Percentiles rank a stretch among this genome's conserved stretches.
Evolutionary conservation across 2,113 vertebrate species (phyloP).

Genomic region (Acrocephalus arundinaceus): DNA sequence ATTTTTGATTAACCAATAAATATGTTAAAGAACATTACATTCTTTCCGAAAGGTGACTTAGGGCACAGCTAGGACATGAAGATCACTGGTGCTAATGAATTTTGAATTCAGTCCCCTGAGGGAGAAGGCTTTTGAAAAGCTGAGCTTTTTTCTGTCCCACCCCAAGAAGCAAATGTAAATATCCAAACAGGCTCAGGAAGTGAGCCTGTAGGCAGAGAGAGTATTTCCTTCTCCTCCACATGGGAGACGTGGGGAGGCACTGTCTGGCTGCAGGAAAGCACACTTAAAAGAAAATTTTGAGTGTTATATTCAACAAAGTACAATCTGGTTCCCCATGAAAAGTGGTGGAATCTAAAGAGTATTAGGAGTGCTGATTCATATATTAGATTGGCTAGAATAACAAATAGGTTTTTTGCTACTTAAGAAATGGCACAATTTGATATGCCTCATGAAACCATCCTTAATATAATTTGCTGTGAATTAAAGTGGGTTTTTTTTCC

Average conservation of each 20-base stretch:
- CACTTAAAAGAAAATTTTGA: neutral
- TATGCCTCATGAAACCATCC: neutral
- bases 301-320: neutral
- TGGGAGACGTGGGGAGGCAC: neutral
- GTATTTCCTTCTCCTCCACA: neutral
- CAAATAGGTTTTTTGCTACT: neutral
- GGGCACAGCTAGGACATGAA: neutral
- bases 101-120: neutral
- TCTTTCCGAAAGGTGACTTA: neutral
- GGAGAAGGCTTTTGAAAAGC: neutral
- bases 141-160: neutral
- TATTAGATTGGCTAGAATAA: neutral
- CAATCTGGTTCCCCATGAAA: neutral
- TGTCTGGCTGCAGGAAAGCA: neutral
- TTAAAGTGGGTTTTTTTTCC: neutral
- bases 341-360: neutral
- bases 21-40: neutral
- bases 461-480: neutral
- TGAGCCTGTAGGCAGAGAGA: neutral
- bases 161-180: neutral
- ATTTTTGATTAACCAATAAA: slow-evolving; percentile 2
- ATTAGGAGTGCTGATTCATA: neutral
- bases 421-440: neutral
- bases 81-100: neutral
- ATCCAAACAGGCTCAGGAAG: neutral